Evolutionary conservation across 2,888 invertebrate genomes (phyloP), one percentile per base, ranked within the genome.

Genomic region (Dasysyrphus tricinctus): DNA sequence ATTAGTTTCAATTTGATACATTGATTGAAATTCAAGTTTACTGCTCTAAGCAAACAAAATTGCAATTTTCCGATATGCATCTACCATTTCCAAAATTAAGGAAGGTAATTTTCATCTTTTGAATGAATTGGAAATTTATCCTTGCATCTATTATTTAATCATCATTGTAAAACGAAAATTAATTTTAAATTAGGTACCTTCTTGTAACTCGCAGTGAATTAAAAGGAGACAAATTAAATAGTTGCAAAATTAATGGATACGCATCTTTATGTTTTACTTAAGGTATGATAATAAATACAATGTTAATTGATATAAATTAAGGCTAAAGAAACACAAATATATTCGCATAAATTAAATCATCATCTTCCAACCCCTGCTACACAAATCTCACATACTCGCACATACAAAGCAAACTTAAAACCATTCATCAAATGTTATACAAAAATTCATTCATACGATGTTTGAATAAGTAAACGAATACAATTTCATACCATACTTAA

Each of bases 281-380:
- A 51, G 7, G 14, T 8, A 59, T 59, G 6, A 14, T 59, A 59
- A 59, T 39, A 9, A 42, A 42, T 39, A 39, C 12, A 61, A 24
- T 42, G 67, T 73, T 82, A 56, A 56, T 74, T 70, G 67, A 49
- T 57, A 70, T 39, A 42, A 29, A 63, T 74, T 63, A 75, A 75
- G 49, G 34, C 39, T 47, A 49, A 63, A 34, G n/a, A 67, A 76
- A 54, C n/a, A 9, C 29, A 19, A 39, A 47, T 69, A 61, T 70
- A 79, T 49, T 79, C 61, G 49, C 34, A 79, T 79, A 49, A 56
- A 39, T 57, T 24, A 73, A 74, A 79, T 69, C 82, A 82, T 82
- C 78, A 83, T 75, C 83, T 79, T 79, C 80, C 83, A 75, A 70
- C 11, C 70, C 44, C 47, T 51, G 34, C 49, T 67, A 51, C 67